Evolutionary conservation across 2,888 invertebrate genomes (phyloP).

Genomic region (Aspidiotus destructor): DNA sequence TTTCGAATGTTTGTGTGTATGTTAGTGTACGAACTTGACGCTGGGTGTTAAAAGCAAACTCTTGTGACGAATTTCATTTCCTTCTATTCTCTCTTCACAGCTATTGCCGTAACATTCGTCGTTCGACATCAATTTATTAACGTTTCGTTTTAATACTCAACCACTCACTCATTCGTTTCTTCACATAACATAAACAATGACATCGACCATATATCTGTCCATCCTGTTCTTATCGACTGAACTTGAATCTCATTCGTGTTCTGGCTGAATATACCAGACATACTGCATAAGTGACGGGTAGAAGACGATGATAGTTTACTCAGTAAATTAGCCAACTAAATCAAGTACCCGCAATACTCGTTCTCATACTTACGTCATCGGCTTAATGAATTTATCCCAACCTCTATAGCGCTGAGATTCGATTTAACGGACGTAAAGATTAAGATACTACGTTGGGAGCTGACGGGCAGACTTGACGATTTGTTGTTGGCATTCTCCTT

Average conservation of each 20-base stretch:
- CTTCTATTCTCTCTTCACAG: constrained; percentile 8
- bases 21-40: constrained; percentile 22
- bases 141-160: constrained; percentile 17
- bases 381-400: too few species aligned
- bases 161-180: constrained; percentile 23
- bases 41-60: constrained; percentile 32
- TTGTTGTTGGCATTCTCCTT: too few species aligned
- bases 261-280: not conserved
- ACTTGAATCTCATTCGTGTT: constrained; percentile 18
- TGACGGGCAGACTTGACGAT: too few species aligned
- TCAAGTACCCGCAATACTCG: not conserved
- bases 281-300: not conserved
- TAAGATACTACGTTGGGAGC: too few species aligned
- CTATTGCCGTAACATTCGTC: constrained; percentile 10
- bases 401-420: too few species aligned
- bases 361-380: too few species aligned
- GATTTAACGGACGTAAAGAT: too few species aligned
- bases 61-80: constrained; percentile 30
- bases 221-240: constrained; percentile 24
- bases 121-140: constrained; percentile 30
- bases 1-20: constrained; percentile 11
- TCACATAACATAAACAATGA: constrained; percentile 28
- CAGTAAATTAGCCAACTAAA: not conserved
- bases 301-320: not conserved
- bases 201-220: constrained; percentile 29